phyloP scores from a whole-genome alignment of 2,797 vertebrate species.

The Schizopygopsis malacanthus region DNA sequence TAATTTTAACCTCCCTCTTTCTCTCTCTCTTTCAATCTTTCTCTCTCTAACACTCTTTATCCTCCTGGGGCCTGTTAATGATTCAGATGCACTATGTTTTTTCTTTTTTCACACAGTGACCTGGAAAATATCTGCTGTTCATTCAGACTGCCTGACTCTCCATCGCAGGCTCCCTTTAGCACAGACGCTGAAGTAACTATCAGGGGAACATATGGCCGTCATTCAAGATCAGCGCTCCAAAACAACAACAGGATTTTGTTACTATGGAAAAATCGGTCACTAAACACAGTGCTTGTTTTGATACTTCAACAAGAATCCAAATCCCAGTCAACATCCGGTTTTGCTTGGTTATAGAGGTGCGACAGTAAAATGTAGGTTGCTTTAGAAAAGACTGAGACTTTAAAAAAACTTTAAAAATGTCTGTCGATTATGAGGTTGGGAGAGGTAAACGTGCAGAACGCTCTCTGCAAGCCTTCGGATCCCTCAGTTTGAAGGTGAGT shows the following conservation, averaged over 20 bases:
- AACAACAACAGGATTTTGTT: constrained; percentile 33
- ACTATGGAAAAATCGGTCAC: constrained; percentile 31
- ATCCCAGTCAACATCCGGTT: constrained; percentile 18
- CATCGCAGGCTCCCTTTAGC: constrained; percentile 23
- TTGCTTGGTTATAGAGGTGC: background rate
- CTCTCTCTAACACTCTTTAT: constrained; percentile 18
- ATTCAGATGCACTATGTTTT: constrained; percentile 51
- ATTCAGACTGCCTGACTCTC: constrained; percentile 28
- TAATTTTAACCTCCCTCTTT: constrained; percentile 47
- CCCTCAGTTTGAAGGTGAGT: constrained; percentile 68
- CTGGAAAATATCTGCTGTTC: constrained; percentile 50
- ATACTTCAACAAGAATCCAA: constrained; percentile 8
- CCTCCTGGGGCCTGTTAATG: constrained; percentile 42
- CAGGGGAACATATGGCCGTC: constrained; percentile 10
- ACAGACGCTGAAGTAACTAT: constrained; percentile 5
- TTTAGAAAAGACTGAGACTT: background rate
- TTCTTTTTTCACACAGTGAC: constrained; percentile 27
- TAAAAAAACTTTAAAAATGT: background rate
- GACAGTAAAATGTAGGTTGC: background rate
- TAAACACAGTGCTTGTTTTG: constrained; percentile 37
- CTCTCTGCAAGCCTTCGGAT: constrained; percentile 55
- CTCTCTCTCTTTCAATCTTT: constrained; percentile 13
- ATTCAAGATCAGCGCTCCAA: constrained; percentile 26
- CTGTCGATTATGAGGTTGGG: constrained; percentile 3
- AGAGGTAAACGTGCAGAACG: background rate